Percentiles rank a stretch among this genome's conserved stretches.
phyloP scores from a whole-genome alignment of 1,140 invertebrate species.

The Periplaneta americana region DNA sequence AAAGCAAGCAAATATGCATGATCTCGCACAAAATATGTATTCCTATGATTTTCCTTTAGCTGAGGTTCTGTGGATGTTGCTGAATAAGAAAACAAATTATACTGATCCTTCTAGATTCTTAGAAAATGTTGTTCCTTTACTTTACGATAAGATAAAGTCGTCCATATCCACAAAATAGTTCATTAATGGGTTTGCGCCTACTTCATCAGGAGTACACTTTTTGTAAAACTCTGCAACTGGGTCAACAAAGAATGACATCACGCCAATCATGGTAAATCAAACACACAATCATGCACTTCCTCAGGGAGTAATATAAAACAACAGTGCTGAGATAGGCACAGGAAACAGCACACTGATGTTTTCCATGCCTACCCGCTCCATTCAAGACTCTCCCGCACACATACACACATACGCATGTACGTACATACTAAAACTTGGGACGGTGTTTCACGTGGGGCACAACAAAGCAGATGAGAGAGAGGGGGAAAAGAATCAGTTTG shows the following conservation, averaged over 20 bases:
- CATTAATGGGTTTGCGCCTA: no score
- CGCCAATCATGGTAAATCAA: background rate
- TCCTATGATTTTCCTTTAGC: no score
- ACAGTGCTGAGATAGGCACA: background rate
- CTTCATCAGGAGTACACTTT: no score
- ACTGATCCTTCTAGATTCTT: no score
- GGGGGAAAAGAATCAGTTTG: background rate
- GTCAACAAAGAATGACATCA: background rate
- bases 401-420: constrained; percentile 2
- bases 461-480: constrained; percentile 54
- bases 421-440: constrained; percentile 32
- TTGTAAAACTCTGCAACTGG: background rate
- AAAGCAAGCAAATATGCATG: no score
- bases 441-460: constrained; percentile 62
- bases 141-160: no score
- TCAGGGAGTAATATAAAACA: background rate
- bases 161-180: no score
- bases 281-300: background rate
- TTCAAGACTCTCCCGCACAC: background rate
- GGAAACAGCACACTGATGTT: background rate
- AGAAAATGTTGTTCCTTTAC: no score
- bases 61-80: no score
- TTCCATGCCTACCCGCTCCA: background rate
- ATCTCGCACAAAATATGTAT: no score
- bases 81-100: no score